Conservation (phyloP, 2,113 vertebrate genomes). For the Menidia beryllina region DNA sequence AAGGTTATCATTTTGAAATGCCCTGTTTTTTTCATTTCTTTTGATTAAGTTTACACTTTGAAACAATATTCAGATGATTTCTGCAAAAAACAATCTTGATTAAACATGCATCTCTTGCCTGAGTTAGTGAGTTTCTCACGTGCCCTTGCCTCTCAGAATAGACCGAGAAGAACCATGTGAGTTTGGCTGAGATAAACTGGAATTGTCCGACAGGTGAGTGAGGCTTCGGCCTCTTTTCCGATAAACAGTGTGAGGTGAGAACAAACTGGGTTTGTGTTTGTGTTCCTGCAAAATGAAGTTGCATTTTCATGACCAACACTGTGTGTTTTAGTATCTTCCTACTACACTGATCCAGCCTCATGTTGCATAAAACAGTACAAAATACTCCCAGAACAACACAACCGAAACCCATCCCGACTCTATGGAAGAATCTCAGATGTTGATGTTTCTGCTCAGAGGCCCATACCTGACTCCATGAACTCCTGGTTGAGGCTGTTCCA, state of each 20-base stretch:
- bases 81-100: no score
- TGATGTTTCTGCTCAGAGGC: background rate
- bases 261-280: background rate
- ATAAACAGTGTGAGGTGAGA: background rate
- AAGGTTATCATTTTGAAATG: no score
- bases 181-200: background rate
- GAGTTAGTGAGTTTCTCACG: background rate
- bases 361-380: no score
- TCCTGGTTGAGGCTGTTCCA: slow-evolving; percentile 89
- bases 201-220: background rate
- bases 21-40: no score
- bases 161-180: background rate
- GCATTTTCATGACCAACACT: background rate
- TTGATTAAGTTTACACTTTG: no score
- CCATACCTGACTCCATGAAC: slow-evolving; percentile 93
- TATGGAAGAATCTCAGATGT: background rate
- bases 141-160: no score
- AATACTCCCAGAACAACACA: no score
- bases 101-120: no score
- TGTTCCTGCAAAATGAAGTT: background rate
- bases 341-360: no score
- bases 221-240: background rate
- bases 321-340: no score
- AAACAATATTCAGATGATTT: no score
- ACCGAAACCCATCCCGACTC: no score